Base-by-base conservation (phyloP, 2,888 invertebrate genomes). In the Liopterus haemorrhoidalis region DNA sequence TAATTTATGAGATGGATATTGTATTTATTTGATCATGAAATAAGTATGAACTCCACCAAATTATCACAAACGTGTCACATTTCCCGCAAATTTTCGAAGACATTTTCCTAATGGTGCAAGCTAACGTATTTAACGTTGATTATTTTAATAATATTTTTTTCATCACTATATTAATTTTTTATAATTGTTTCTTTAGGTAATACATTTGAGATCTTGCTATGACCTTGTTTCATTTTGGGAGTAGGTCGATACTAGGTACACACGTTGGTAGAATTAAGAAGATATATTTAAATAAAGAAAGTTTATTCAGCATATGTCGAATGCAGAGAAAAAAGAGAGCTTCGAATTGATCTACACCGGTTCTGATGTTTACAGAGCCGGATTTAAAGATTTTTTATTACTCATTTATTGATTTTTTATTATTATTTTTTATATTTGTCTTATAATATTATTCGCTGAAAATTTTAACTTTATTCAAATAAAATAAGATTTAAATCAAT, bases 241-340 rank as follows among this genome's bases (percentile, higher is more conserved):
- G 39, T 45, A 45, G 45, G 45, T 45, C 45, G 39, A n/a, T n/a
- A n/a, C n/a, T n/a, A n/a, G n/a, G n/a, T 39, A 25, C 38, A 39
- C 25, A 45, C 27, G 39, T 39, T 39, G 25, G 45, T 33, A 39
- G 45, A 39, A 45, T 44, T 38, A 31, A 31, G 21, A 30, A 38
- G 30, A 44, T 44, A 38, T 44, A 38, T 33, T 37, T 37, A 44
- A 44, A 24, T 30, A 32, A 44, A 44, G 44, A 44, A 44, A 44
- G 44, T 44, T 31, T 27, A 24, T n/a, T n/a, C n/a, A n/a, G n/a
- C n/a, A n/a, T n/a, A n/a, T n/a, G n/a, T n/a, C n/a, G n/a, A n/a
- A n/a, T n/a, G n/a, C n/a, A n/a, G n/a, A n/a, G 38, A 44, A 44
- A 44, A 38, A 38, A 44, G 44, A 44, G 44, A 44, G 44, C 44